These are phyloP conservation scores for Mesocricetus auratus DNA, from an alignment of 2,113 vertebrate species.

Conservation along the genomic window DNA sequence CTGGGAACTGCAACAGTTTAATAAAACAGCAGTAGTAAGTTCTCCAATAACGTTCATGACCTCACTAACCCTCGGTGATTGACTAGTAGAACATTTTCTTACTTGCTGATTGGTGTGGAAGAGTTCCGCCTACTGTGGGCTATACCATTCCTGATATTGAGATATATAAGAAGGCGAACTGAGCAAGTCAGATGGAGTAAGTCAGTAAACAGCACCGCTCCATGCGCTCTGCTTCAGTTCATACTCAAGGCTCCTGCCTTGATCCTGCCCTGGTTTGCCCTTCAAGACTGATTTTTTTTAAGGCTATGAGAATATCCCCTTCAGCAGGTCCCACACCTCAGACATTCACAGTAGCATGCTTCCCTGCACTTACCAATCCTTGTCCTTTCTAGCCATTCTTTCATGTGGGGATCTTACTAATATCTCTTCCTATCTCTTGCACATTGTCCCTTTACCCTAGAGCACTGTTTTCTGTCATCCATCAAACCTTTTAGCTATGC, in stretches of 20 bases:
- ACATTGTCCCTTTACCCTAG: too few species aligned
- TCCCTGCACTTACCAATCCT: too few species aligned
- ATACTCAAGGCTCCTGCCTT: not conserved
- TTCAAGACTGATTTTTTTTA: not conserved
- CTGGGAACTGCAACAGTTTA: not conserved
- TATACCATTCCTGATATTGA: not conserved
- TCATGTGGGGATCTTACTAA: too few species aligned
- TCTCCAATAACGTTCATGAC: not conserved
- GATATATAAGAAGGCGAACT: not conserved
- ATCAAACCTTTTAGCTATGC: too few species aligned
- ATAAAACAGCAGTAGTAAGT: not conserved
- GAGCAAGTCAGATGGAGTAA: not conserved
- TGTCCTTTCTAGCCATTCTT: too few species aligned
- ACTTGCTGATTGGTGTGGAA: not conserved
- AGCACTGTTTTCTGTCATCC: too few species aligned
- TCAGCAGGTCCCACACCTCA: too few species aligned
- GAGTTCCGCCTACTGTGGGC: not conserved
- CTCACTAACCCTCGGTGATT: not conserved
- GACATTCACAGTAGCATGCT: too few species aligned
- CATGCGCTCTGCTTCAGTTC: not conserved
- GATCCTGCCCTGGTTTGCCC: not conserved
- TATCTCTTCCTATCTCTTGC: too few species aligned
- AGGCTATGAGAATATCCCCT: too few species aligned
- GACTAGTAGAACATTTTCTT: not conserved
- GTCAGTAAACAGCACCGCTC: not conserved